Percentiles rank a stretch among this genome's conserved stretches.
phyloP scores from a whole-genome alignment of 1,140 invertebrate genomes.

The Apis dorsata region DNA sequence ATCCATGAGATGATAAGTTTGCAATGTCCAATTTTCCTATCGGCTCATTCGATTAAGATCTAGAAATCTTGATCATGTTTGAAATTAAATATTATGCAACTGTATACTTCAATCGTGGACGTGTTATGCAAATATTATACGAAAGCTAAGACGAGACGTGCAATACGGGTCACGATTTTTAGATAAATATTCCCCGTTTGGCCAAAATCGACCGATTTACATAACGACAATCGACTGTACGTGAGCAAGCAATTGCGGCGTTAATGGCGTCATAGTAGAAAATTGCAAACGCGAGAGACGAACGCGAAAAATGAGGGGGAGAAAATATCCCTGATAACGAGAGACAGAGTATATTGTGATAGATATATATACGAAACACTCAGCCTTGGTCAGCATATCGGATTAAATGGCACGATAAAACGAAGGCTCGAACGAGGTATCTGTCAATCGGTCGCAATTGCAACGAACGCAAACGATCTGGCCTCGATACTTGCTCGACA shows the following conservation, averaged over 20 bases:
- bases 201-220: slow-evolving; percentile 43
- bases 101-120: slow-evolving; percentile 1
- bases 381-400: not conserved
- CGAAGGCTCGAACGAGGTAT: slow-evolving; percentile 10
- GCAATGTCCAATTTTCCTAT: too few relatives aligned
- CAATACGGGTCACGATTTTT: slow-evolving; percentile 29
- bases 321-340: slow-evolving; percentile 34
- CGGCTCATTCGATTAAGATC: too few relatives aligned
- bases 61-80: too few relatives aligned
- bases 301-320: slow-evolving; percentile 9
- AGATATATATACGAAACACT: not conserved
- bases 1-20: too few relatives aligned
- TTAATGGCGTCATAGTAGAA: slow-evolving; percentile 1
- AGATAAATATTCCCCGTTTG: slow-evolving; percentile 56
- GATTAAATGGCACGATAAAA: slow-evolving; percentile 24
- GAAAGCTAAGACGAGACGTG: not conserved
- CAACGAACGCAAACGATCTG: slow-evolving; percentile 16
- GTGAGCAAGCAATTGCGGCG: slow-evolving; percentile 48
- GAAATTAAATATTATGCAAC: not conserved
- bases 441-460: slow-evolving; percentile 34
- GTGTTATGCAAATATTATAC: not conserved
- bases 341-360: too few relatives aligned
- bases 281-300: not conserved
- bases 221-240: slow-evolving; percentile 32
- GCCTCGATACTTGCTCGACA: slow-evolving; percentile 3